Conservation (phyloP, 2,888 invertebrate genomes). For the Patella pellucida region DNA sequence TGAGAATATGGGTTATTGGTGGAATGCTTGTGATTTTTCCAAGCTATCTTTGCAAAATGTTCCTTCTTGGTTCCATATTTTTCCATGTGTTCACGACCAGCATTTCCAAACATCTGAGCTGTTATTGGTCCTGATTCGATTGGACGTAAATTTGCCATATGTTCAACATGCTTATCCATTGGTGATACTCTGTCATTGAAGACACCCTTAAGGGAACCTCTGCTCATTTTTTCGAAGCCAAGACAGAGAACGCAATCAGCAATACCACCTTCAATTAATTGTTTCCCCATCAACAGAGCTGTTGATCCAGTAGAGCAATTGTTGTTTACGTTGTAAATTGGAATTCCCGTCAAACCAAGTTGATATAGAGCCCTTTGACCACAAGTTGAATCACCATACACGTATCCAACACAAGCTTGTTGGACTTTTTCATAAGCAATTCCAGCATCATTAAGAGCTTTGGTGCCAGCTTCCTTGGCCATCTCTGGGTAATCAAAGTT, state of each 20-base stretch:
- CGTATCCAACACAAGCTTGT: conserved; percentile 93
- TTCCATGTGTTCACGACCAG: conserved; percentile 94
- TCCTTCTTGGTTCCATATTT: conserved; percentile 93
- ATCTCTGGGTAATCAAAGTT: conserved; percentile 94
- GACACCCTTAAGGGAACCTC: conserved; percentile 86
- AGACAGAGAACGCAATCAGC: conserved; percentile 91
- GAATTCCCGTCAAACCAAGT: conserved; percentile 95
- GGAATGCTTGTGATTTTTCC: conserved; percentile 97
- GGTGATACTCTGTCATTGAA: conserved; percentile 67
- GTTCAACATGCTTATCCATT: conserved; percentile 87
- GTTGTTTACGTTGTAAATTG: conserved; percentile 96
- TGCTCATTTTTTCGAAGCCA: conserved; percentile 99
- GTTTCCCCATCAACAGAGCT: conserved; percentile 90
- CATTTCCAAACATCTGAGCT: conserved; percentile 96
- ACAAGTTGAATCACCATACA: conserved; percentile 93
- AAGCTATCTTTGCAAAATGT: conserved; percentile 97
- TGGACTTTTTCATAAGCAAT: conserved; percentile 83
- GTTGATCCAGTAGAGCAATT: conserved; percentile 98
- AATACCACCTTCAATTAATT: conserved; percentile 88
- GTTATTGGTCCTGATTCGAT: conserved; percentile 88
- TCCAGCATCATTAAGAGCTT: conserved; percentile 88
- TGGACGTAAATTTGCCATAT: conserved; percentile 87
- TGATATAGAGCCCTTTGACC: conserved; percentile 96
- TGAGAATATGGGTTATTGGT: conserved; percentile 97
- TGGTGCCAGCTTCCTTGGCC: conserved; percentile 90